Base-by-base conservation (phyloP, 1,140 invertebrate species). In the Bombus terrestris region DNA sequence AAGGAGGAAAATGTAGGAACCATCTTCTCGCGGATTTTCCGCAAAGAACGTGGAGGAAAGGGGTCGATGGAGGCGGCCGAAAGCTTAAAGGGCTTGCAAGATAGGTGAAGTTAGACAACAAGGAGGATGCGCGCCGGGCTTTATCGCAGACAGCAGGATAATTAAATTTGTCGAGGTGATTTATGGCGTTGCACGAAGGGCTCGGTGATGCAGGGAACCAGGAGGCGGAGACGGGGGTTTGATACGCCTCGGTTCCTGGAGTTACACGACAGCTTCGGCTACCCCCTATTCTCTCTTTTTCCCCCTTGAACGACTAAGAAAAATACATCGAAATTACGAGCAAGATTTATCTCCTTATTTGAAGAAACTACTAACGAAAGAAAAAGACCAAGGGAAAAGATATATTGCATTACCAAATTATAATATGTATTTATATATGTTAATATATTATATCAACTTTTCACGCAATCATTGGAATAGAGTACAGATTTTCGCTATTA, bases 91-190 rank as follows among this genome's bases (percentile, higher is more conserved):
- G 88, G 90, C 89, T 91, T 89, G 90, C 87, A 85, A 92, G 90
- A 92, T 92, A 91, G 91, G 91, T 89, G 91, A 92, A 92, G 91
- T 92, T 92, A 92, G 91, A 91, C 89, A 92, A 92, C 91, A 92
- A 91, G 89, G 91, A 92, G 91, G 91, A 92, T 92, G 91, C 89
- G 86, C 91, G 87, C 78, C 90, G 88, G 89, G 94, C 94, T 95
- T 96, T 95, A 96, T 96, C 95, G 93, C 93, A 95, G 94, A 95
- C 95, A 95, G 95, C 94, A 95, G 95, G 95, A 95, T 96, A 96
- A 96, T 96, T 96, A 95, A 96, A 96, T 96, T 96, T 96, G 95
- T 96, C 95, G 92, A 91, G 84, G 94, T 95, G 95, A 96, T 96
- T 95, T 96, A 96, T 96, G 91, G 89, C 88, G 87, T 86, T 91